Conservation (phyloP, 1,140 invertebrate genomes). For the Scaptodrosophila lebanonensis region DNA sequence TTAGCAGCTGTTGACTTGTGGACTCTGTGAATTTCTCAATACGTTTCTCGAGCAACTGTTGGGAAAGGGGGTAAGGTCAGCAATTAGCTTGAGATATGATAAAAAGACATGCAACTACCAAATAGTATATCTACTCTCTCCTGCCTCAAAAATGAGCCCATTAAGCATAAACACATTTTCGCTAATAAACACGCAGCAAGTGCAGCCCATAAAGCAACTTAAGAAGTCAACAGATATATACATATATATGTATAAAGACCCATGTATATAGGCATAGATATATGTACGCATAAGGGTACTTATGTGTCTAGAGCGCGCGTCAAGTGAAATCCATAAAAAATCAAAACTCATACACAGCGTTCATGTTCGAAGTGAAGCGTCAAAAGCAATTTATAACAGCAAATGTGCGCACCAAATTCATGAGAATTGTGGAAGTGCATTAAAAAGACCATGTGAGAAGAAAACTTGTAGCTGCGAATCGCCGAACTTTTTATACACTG, state of each 20-base stretch:
- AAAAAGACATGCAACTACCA: constrained; percentile 14
- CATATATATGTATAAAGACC: constrained; percentile 24
- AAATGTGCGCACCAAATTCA: constrained; percentile 48
- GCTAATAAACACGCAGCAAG: no score
- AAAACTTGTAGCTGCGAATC: background rate
- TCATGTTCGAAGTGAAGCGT: constrained; percentile 11
- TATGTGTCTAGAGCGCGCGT: constrained; percentile 11
- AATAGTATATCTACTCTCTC: constrained; percentile 27
- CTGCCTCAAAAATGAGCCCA: no score
- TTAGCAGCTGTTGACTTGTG: constrained; percentile 82
- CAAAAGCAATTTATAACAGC: constrained; percentile 67
- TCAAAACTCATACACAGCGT: constrained; percentile 26
- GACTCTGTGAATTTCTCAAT: constrained; percentile 85
- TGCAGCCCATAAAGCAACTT: no score
- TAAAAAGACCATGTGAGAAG: constrained; percentile 35
- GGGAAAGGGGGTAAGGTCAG: background rate
- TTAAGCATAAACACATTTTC: no score
- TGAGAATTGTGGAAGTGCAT: constrained; percentile 44
- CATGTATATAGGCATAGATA: constrained; percentile 19
- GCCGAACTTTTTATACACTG: no score
- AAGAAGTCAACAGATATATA: constrained; percentile 27
- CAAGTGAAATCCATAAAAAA: constrained; percentile 40
- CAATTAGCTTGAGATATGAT: constrained; percentile 11
- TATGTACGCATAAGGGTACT: constrained; percentile 29
- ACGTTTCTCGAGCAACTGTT: constrained; percentile 84